Conservation (phyloP, 1,140 invertebrate species). For the Pectinophora gossypiella region DNA sequence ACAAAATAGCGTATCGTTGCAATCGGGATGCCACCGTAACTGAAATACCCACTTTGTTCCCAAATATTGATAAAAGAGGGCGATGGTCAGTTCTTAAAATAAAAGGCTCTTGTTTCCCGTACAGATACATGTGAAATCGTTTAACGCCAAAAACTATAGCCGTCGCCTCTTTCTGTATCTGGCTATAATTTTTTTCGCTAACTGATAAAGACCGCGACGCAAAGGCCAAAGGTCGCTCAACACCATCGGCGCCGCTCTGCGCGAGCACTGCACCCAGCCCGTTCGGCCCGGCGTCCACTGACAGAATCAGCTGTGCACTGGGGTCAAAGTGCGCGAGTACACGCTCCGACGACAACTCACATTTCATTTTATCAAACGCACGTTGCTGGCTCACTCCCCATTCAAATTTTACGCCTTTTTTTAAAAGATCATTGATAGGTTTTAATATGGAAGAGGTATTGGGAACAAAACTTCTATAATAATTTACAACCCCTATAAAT, state of each 20-base stretch:
- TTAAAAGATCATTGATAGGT: background rate
- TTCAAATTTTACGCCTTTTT: background rate
- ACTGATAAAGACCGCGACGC: background rate
- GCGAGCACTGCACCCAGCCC: background rate
- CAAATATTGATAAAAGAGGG: background rate
- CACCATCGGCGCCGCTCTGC: background rate
- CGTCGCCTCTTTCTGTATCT: background rate
- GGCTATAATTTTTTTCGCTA: constrained; percentile 9
- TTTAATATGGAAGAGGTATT: constrained; percentile 17
- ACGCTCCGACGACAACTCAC: background rate
- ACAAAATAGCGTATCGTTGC: constrained; percentile 34
- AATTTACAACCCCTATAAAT: constrained; percentile 5
- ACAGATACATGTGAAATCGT: background rate
- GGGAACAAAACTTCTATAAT: constrained; percentile 2
- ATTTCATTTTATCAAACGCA: background rate
- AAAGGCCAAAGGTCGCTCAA: background rate
- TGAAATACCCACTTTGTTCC: constrained; percentile 12
- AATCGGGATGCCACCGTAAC: constrained; percentile 28
- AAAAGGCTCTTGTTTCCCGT: background rate
- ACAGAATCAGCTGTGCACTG: background rate
- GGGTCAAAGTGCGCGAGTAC: background rate
- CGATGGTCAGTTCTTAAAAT: background rate
- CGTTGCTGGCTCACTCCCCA: background rate
- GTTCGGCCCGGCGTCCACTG: background rate
- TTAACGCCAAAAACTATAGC: constrained; percentile 2